Percentiles rank a stretch among this genome's conserved stretches.
These are phyloP conservation scores for Rhineura floridana DNA, from an alignment of 2,113 vertebrate genomes.

Conservation along the genomic window DNA sequence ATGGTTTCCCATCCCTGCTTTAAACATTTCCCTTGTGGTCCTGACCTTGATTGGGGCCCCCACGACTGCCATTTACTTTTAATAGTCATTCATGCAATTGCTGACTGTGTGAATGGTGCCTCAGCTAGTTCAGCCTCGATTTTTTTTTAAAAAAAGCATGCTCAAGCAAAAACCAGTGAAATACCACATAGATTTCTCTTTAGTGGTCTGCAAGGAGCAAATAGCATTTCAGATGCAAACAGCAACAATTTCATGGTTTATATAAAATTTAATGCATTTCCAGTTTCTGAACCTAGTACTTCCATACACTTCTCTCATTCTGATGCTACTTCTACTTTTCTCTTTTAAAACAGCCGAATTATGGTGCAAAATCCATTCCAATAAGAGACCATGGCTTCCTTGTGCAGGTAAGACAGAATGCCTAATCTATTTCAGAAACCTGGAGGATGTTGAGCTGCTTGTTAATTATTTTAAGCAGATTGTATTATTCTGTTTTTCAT, in stretches of 20 bases:
- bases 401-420: slow-evolving; percentile 81
- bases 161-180: background rate
- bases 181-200: slow-evolving; percentile 19
- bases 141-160: background rate
- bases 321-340: slow-evolving; percentile 57
- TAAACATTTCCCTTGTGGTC: background rate
- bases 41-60: background rate
- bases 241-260: background rate
- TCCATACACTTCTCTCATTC: slow-evolving; percentile 10
- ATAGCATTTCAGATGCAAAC: slow-evolving; percentile 5
- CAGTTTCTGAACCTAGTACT: background rate
- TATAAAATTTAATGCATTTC: background rate
- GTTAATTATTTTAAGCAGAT: slow-evolving; percentile 46
- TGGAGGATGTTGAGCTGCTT: slow-evolving; percentile 18
- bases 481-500: slow-evolving; percentile 51
- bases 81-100: background rate
- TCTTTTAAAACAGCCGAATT: slow-evolving; percentile 80
- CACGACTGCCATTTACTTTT: background rate
- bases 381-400: slow-evolving; percentile 87
- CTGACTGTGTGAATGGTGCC: background rate
- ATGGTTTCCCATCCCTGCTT: no score
- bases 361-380: slow-evolving; percentile 85
- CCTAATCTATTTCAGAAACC: slow-evolving; percentile 19
- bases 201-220: background rate
- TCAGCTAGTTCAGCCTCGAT: background rate